Conservation (phyloP, 1,140 invertebrate genomes). For the Euura lappo region DNA sequence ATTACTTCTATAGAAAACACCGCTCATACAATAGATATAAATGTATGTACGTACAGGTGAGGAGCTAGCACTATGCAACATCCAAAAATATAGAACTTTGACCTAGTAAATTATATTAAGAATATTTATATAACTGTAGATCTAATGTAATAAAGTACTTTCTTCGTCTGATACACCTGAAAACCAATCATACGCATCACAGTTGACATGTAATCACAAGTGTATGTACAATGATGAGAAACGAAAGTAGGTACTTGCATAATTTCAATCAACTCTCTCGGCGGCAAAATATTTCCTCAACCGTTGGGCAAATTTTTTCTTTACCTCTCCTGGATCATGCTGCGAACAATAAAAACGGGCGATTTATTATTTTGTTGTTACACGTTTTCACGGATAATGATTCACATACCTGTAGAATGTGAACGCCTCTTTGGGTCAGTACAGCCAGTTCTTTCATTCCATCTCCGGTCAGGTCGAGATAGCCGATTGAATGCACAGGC, state of each 20-base stretch:
- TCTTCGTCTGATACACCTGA: neutral
- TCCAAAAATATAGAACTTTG: neutral
- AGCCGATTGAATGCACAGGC: constrained; percentile 68
- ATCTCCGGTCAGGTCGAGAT: constrained; percentile 73
- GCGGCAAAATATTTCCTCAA: constrained; percentile 31
- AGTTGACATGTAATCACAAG: too few relatives aligned
- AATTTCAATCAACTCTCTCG: too few relatives aligned
- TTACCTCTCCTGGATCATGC: constrained; percentile 46
- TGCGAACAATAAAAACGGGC: constrained; percentile 29
- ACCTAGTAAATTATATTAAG: constrained; percentile 7
- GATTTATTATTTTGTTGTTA: constrained; percentile 7
- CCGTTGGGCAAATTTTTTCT: constrained; percentile 44
- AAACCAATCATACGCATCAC: too few relatives aligned
- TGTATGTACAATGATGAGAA: too few relatives aligned
- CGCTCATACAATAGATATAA: neutral
- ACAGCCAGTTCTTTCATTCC: constrained; percentile 73
- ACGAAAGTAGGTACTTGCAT: too few relatives aligned
- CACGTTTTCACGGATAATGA: neutral
- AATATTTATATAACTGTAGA: constrained; percentile 6
- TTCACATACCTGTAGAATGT: constrained; percentile 66
- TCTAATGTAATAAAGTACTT: constrained; percentile 4
- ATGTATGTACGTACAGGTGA: neutral
- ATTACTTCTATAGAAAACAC: too few relatives aligned
- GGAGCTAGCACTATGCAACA: neutral
- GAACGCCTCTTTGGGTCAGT: constrained; percentile 71